Evolutionary conservation across 2,888 invertebrate genomes (phyloP), one percentile per base, ranked within the genome.

Genomic region (Erebia epiphron): DNA sequence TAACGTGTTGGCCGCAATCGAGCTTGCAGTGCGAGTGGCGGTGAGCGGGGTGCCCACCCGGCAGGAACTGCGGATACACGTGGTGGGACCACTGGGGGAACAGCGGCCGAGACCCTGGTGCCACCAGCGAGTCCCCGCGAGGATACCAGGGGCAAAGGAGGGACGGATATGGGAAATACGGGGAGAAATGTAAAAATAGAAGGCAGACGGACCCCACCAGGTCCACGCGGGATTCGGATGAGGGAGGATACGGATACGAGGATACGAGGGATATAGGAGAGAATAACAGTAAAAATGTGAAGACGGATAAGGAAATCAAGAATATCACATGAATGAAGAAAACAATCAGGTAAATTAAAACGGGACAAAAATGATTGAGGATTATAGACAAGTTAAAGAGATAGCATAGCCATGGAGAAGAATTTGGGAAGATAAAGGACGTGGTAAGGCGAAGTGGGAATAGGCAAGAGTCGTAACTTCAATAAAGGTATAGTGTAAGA

Each of bases 71-170:
- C 82, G 98, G 98, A 94, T 98, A 97, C 86, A 98, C 97, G 94
- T 98, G 98, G 94, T 98, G 98, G 82, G 98, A 98, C 98, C 98
- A 98, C 95, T 98, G 98, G 81, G 98, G 98, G 93, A 98, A 98
- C 89, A 98, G 95, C 83, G 98, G 98, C 87, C 97, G 95, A 85
- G 96, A 95, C 89, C 96, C 92, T 78, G 69, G 14, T 10, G 14
- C 14, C 62, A 67, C 70, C 68, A 46, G 54, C 52, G 11, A 10
- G 21, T 56, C 21, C 50, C 68, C 49, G 60, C 61, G 21, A 21
- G 35, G 65, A 26, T 54, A 68, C 54, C 43, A 65, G 52, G 52
- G 56, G 50, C 35, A 54, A 50, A 14, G 57, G 46, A 13, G 35
- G 52, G 52, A 14, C 16, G 21, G 43, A 14, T 2, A 13, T 1